Conservation (phyloP, 2,888 invertebrate genomes). For the Oligia latruncula region DNA sequence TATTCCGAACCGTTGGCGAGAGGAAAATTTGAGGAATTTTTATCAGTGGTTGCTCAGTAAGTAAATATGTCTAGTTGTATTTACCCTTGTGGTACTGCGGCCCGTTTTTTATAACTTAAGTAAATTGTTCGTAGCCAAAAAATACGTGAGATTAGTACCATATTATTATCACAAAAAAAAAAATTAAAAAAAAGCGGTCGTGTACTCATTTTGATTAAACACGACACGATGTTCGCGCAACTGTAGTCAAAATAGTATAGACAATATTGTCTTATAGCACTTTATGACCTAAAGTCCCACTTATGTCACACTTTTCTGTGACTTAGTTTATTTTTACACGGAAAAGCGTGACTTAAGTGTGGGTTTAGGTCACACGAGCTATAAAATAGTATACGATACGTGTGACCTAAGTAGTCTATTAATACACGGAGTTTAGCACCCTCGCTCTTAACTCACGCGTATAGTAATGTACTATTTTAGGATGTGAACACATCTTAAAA, state of each 20-base stretch:
- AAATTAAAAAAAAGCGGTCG: background rate
- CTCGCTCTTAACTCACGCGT: background rate
- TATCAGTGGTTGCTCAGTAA: constrained; percentile 14
- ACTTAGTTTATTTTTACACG: background rate
- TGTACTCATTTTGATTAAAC: background rate
- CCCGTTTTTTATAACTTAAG: background rate
- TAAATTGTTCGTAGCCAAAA: background rate
- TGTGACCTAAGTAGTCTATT: background rate
- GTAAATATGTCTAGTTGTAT: constrained; percentile 24
- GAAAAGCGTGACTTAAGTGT: background rate
- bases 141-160: background rate
- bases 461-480: background rate
- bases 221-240: background rate
- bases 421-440: background rate
- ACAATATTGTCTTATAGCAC: background rate
- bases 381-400: background rate
- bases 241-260: background rate
- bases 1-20: constrained; percentile 15
- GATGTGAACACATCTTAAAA: background rate
- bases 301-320: background rate
- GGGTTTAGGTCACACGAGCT: background rate
- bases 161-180: background rate
- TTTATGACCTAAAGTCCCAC: background rate
- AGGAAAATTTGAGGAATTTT: constrained; percentile 24
- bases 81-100: background rate